Evolutionary conservation across 2,888 invertebrate genomes (phyloP), one percentile per base, ranked within the genome.

Genomic region (Micoletzkya japonica): DNA sequence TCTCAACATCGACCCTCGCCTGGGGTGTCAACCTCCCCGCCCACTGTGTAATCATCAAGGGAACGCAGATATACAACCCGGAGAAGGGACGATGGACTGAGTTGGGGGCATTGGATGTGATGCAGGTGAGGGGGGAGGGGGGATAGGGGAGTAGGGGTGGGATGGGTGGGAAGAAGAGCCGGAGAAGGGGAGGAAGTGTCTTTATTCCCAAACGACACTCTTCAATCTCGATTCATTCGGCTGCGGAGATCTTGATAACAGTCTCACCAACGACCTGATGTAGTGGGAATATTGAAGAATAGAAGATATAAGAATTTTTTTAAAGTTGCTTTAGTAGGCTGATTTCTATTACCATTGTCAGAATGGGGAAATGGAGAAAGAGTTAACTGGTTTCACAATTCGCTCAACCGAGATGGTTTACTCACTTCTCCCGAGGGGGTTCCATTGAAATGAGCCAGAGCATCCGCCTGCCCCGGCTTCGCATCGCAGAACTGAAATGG

Each of bases 41-140:
- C 97, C 0, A 98, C 87, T 97, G 97, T 0, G 98, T 98, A 63
- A 94, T 95, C 75, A 93, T 94, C 80, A 97, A 98, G 87, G 97
- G 97, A 32, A 98, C 98, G 0, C 68, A 68, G 68, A 92, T 98
- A 70, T 99, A 99, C 87, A 95, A 92, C 85, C 95, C 98, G 0
- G 97, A 98, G 87, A 95, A 95, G 86, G 98, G 98, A 0, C 90
- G 95, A 70, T 99, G 98, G 98, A 93, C 93, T 1, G 98, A 99
- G 87, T 88, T 98, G 63, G 94, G 97, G 4, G 96, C 97, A 2
- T 88, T 98, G 34, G 98, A 98, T 87, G 96, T 99, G 24, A 89
- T 99, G 73, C 97, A 95, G 89, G 88, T 88, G 39, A 7, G 44
- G 30, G 20, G 14, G n/a, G 28, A 20, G 30, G 44, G 28, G 44